Evolutionary conservation across 2,113 vertebrate species (phyloP), one percentile per base, ranked within the genome.

Genomic region (Plecotus auritus): DNA sequence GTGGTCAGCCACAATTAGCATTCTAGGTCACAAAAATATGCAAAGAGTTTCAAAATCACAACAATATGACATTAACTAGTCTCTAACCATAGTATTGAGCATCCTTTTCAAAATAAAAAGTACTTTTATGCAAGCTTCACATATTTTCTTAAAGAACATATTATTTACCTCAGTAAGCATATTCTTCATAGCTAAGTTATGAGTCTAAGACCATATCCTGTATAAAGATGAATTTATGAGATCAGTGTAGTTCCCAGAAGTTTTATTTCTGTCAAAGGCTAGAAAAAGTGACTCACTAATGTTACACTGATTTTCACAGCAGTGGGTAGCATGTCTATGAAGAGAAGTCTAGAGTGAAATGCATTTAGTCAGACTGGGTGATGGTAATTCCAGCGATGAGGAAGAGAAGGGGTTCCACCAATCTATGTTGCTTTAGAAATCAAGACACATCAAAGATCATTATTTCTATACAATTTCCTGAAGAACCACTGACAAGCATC

Each of bases 281-380:
- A 40, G 85, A 92, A 96, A 80, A 85, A 94, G 74, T 83, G 93
- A 96, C 37, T 95, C 95, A 91, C n/a, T 18, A 40, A 90, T 64
- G 64, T 94, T 87, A 92, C 70, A 85, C 90, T 90, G 80, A 95
- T 95, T 96, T 96, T 95, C 92, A 95, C 64, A 96, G 88, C 45
- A 83, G 64, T 93, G 45, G 82, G 88, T 73, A 94, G 70, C 67
- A 54, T 76, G 45, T 81, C 72, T 91, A 74, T 35, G 90, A 69
- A 77, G n/a, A 95, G 47, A 87, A 83, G 23, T 45, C 54, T 93
- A 64, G 42, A 54, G 32, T 78, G 85, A 95, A 94, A 86, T 70
- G 49, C 37, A 81, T 72, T 96, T 88, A 84, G 85, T 88, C 73
- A 94, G 73, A 64, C 61, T n/a, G 69, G 47, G 59, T 18, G 49